Base-by-base conservation (phyloP, 53 echinoderm and acorn worm genomes). In the Astropecten irregularis region DNA sequence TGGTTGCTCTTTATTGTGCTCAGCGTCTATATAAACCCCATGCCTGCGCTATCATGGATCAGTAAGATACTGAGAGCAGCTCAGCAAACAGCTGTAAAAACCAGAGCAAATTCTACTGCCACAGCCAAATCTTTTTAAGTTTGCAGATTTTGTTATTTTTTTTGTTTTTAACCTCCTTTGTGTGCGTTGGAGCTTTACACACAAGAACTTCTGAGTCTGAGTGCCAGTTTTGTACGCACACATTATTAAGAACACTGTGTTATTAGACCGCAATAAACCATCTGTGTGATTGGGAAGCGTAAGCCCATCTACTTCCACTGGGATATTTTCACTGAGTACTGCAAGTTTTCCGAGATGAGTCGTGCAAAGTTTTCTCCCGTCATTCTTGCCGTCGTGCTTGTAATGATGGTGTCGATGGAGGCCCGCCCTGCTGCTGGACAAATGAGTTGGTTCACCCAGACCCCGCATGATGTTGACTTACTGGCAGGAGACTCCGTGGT, bases 21-120 rank as follows among this genome's bases (percentile, higher is more conserved):
- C 30, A 50, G 32, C 28, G 51, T 39, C 36, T 74, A 74, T 54
- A 74, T 36, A 55, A 54, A 57, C 40, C n/a, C n/a, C 46, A 68
- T 3, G 38, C 32, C 27, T 1, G 9, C 21, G 74, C 56, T 74
- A 74, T 74, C 74, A 74, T 2, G 14, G 13, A 14, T 30, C 71
- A 71, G 50, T 71, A 71, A 71, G 50, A 50, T n/a, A n/a, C 8
- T 20, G 20, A 35, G 36, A 18, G 31, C 0, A 1, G 71, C 18
- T 71, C 71, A 21, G 50, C 51, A 74, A 74, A 55, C 74, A 74
- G 39, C 74, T 40, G 57, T 39, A 56, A 52, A 74, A 56, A 71
- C 50, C 50, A 52, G 36, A 71, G 53, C 52, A 52, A 71, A 31
- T n/a, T n/a, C 19, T 19, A 9, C 34, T 38, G 38, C 54, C 11